Percentiles rank a stretch among this genome's conserved stretches.
These are phyloP conservation scores for Rhegmatorhina hoffmannsi DNA, from an alignment of 2,113 vertebrate genomes.

Conservation along the genomic window DNA sequence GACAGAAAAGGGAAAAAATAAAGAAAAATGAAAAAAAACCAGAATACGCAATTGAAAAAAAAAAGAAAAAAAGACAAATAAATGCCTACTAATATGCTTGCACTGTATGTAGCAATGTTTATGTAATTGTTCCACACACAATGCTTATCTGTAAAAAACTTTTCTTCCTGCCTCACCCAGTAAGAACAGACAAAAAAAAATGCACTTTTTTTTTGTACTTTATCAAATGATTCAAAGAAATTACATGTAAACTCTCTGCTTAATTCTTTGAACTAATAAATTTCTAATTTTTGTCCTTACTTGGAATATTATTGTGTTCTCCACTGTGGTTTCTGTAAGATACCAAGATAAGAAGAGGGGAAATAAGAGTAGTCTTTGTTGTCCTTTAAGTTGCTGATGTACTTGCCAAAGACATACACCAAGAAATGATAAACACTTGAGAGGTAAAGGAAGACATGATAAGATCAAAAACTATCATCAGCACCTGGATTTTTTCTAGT, in stretches of 20 bases:
- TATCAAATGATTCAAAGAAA: background rate
- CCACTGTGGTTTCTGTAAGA: background rate
- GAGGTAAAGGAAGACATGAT: background rate
- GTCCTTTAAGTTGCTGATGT: background rate
- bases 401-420: background rate
- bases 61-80: background rate
- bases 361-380: background rate
- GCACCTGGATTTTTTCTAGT: background rate
- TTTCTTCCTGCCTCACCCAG: background rate
- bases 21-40: background rate
- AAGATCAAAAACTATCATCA: background rate
- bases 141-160: background rate
- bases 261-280: background rate
- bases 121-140: background rate
- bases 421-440: background rate
- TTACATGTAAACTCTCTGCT: background rate
- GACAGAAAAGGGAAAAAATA: accelerated
- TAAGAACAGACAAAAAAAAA: background rate
- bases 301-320: background rate
- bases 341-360: background rate
- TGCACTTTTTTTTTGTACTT: background rate
- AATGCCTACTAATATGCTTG: background rate
- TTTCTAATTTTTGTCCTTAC: background rate
- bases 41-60: background rate
- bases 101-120: background rate